Conservation (phyloP, 2,113 vertebrate genomes). For the Clarias macrocephalus region DNA sequence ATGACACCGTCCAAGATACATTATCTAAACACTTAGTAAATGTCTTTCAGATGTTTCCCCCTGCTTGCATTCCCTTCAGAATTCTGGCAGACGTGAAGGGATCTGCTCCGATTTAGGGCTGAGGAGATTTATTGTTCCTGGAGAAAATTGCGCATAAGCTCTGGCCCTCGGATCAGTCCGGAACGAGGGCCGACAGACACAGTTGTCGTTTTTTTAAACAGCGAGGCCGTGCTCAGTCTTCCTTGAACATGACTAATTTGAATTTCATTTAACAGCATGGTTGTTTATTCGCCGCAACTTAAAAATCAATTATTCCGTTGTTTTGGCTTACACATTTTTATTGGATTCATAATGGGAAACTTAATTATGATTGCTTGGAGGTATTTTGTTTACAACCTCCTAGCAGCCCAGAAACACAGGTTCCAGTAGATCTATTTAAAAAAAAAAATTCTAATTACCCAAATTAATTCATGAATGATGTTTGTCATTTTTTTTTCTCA, state of each 20-base stretch:
- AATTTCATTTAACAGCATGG: conserved; percentile 42
- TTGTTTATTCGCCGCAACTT: conserved; percentile 5
- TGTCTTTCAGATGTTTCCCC: conserved; percentile 69
- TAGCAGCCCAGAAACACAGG: background rate
- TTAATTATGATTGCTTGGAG: conserved; percentile 19
- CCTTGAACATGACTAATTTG: conserved; percentile 68
- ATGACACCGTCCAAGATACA: conserved; percentile 65
- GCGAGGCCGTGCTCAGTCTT: conserved; percentile 43
- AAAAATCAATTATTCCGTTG: conserved; percentile 11
- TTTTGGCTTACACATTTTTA: background rate
- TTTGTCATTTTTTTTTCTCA: background rate
- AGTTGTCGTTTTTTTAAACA: conserved; percentile 3
- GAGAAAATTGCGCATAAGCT: conserved; percentile 49
- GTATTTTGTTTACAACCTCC: conserved; percentile 6
- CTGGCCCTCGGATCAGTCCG: conserved; percentile 17
- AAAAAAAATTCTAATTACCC: background rate
- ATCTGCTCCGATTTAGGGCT: conserved; percentile 58
- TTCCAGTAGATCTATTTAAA: background rate
- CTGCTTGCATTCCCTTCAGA: conserved; percentile 34
- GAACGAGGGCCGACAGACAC: conserved; percentile 1
- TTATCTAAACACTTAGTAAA: conserved; percentile 66
- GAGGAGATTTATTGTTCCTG: conserved; percentile 67
- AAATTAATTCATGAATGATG: background rate
- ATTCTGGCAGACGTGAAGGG: conserved; percentile 52
- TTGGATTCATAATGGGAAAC: background rate